These are phyloP conservation scores for Hypocryptadius cinnamomeus DNA, from an alignment of 2,113 vertebrate genomes.

Conservation along the genomic window DNA sequence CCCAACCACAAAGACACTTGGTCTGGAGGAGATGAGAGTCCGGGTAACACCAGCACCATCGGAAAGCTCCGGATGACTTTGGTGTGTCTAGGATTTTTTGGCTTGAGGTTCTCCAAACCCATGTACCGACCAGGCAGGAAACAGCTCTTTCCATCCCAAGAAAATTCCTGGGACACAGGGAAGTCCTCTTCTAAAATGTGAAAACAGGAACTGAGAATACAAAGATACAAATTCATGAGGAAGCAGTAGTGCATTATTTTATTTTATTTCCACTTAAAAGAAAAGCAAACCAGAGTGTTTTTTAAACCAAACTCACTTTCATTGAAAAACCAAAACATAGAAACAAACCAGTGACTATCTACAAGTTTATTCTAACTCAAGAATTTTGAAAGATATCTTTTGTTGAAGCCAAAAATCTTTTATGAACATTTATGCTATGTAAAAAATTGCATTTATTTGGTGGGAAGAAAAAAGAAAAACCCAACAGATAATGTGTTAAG, in stretches of 20 bases:
- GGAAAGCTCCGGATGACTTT: not conserved
- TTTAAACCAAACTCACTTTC: not conserved
- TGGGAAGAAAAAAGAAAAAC: not conserved
- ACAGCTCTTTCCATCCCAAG: not conserved
- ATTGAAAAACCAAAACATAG: not conserved
- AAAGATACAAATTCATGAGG: not conserved
- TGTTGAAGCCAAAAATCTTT: not conserved
- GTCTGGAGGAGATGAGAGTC: not conserved
- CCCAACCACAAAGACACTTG: slow-evolving; percentile 2
- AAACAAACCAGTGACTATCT: not conserved
- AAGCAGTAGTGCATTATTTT: not conserved
- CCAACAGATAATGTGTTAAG: not conserved
- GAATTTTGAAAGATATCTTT: not conserved
- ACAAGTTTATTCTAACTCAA: not conserved
- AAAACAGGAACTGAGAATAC: not conserved
- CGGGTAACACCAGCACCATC: not conserved
- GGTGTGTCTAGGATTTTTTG: slow-evolving; percentile 11
- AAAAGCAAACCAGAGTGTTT: not conserved
- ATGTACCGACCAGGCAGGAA: not conserved
- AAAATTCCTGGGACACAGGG: not conserved
- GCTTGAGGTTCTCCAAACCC: not conserved
- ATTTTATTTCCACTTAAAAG: not conserved
- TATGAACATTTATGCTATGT: not conserved
- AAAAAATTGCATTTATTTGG: not conserved
- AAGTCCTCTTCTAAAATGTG: not conserved